Evolutionary conservation across 53 echinoderm and acorn worm genomes (phyloP).

Genomic region (Astropecten irregularis): DNA sequence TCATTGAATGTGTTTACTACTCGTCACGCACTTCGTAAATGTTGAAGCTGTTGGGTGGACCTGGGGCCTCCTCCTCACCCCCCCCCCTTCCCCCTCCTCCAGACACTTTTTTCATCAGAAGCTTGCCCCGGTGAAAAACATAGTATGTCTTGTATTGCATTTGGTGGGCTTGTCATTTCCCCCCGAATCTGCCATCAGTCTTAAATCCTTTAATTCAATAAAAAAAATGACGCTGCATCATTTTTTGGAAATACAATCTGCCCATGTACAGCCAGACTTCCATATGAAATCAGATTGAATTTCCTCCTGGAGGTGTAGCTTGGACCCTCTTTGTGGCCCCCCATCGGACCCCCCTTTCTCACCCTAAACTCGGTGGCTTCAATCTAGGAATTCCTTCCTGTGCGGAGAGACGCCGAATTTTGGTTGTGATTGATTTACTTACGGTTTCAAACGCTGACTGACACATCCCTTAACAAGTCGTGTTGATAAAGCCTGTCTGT

Average conservation of each 20-base stretch:
- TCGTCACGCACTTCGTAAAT: too few relatives aligned
- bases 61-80: too few relatives aligned
- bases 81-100: too few relatives aligned
- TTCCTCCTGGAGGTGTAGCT: slow-evolving; percentile 49
- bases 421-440: slow-evolving; percentile 49
- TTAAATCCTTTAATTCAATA: slow-evolving; percentile 44
- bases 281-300: slow-evolving; percentile 50
- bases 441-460: slow-evolving; percentile 41
- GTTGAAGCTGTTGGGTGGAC: too few relatives aligned
- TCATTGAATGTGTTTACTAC: too few relatives aligned
- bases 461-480: slow-evolving; percentile 45
- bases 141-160: slow-evolving; percentile 13
- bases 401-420: slow-evolving; percentile 31
- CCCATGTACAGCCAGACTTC: slow-evolving; percentile 19
- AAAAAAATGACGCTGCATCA: slow-evolving; percentile 28
- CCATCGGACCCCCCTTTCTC: slow-evolving; percentile 8
- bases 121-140: too few relatives aligned
- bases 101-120: too few relatives aligned
- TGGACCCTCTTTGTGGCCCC: slow-evolving; percentile 2
- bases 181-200: slow-evolving; percentile 42
- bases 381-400: slow-evolving; percentile 54
- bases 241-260: slow-evolving; percentile 46
- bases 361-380: slow-evolving; percentile 42
- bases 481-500: slow-evolving; percentile 24
- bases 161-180: slow-evolving; percentile 31